A percentile compares a stretch with the other conserved stretches of the same genome.
Evolutionary conservation across 2,888 invertebrate species (phyloP).

Genomic region (Macrosiphum euphorbiae): DNA sequence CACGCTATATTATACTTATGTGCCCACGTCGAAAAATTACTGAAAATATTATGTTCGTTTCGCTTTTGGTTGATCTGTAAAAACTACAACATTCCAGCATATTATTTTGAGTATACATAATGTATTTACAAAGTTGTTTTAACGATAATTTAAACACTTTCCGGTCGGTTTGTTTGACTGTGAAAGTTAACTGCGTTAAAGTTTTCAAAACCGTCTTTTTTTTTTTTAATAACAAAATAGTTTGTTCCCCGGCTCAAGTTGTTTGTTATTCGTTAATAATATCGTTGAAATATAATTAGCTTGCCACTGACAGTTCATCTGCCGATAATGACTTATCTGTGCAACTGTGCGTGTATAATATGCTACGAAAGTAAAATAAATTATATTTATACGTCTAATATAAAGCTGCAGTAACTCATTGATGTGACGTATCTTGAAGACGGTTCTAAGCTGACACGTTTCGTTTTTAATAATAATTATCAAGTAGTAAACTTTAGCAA

Average conservation of each 20-base stretch:
- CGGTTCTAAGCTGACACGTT: background rate
- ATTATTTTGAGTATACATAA: background rate
- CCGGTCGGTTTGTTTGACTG: conserved; percentile 6
- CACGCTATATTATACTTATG: background rate
- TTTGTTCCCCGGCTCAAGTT: no score
- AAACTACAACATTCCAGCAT: background rate
- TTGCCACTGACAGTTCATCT: background rate
- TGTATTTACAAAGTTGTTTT: background rate
- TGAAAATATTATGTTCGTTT: background rate
- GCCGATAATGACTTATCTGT: background rate
- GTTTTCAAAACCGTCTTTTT: background rate
- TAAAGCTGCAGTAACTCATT: background rate
- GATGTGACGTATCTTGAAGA: background rate
- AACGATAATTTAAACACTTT: background rate
- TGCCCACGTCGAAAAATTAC: background rate
- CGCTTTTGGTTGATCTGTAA: background rate
- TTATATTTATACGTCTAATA: background rate
- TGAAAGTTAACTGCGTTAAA: background rate
- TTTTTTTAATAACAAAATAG: background rate
- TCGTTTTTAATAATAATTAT: background rate
- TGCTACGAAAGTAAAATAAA: background rate
- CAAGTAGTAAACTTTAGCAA: background rate
- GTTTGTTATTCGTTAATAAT: background rate
- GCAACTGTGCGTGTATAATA: background rate
- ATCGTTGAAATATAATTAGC: background rate